Evolutionary conservation across 2,113 vertebrate genomes (phyloP), one percentile per base, ranked within the genome.

Genomic region (Peromyscus leucopus): DNA sequence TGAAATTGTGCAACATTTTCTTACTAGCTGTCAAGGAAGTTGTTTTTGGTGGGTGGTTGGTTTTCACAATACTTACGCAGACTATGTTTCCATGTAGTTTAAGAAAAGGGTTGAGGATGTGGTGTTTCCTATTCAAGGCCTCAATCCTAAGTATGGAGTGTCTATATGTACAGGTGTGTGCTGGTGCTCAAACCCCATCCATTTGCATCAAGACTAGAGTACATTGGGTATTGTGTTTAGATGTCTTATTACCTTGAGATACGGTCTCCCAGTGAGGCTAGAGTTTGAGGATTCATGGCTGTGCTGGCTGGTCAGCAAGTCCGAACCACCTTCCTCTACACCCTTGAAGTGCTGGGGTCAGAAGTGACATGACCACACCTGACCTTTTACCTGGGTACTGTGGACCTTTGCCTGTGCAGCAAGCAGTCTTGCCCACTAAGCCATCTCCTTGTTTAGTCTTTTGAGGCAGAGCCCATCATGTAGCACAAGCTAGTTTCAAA

Each of bases 1-100:
- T 90, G 74, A 92, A 46, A 69, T 51, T 93, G 24, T 63, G 84
- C 63, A 4, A 57, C 22, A 2, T 61, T n/a, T 88, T 86, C 84
- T 12, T 71, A 0, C 86, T 75, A n/a, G 33, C 69, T 72, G 2
- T 90, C 28, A 55, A 24, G 26, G 59, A 87, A 31, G 61, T 87
- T 74, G 57, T 33, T 95, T 95, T 46, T 71, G 42, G 22, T 65
- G 9, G 10, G 5, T 72, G 19, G 26, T 85, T 92, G 12, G 8
- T 4, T 94, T 88, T 95, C 13, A 57, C 48, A 76, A 28, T 95
- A 63, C 36, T 80, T 89, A 96, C 74, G 24, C 31, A 78, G 48
- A 72, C 19, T 79, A 3, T 3, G 67, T 78, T 15, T 87, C 24
- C 96, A 1, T 96, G 1, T 69, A 83, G 82, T 89, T 95, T 95